Conservation (phyloP, 2,888 invertebrate genomes). For the Amphipoea lucens region DNA sequence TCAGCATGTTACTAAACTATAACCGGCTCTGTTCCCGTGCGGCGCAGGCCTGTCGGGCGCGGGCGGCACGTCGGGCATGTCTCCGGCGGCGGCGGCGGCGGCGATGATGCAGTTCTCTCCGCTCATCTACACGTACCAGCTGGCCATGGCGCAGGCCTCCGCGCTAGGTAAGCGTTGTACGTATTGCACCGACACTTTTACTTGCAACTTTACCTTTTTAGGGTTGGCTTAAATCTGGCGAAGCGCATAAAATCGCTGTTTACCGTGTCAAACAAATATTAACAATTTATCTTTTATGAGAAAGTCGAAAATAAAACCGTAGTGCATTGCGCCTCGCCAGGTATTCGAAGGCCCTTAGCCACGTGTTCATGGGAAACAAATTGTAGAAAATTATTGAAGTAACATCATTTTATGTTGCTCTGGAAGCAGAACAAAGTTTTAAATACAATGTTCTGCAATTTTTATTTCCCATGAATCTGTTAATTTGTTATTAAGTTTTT, state of each 20-base stretch:
- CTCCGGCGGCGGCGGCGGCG: constrained; percentile 93
- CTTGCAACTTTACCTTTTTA: constrained; percentile 1
- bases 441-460: background rate
- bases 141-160: constrained; percentile 95
- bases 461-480: background rate
- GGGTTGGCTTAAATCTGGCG: background rate
- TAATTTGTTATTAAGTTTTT: background rate
- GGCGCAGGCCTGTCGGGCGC: constrained; percentile 88
- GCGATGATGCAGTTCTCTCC: constrained; percentile 97
- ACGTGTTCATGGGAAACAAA: background rate
- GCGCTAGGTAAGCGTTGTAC: constrained; percentile 89
- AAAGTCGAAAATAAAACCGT: background rate
- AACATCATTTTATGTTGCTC: background rate
- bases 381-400: background rate
- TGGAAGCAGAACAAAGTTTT: background rate
- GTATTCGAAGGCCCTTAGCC: background rate
- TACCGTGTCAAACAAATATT: background rate
- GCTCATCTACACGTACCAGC: constrained; percentile 96
- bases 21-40: background rate
- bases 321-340: background rate
- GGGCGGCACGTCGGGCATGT: constrained; percentile 87
- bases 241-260: background rate
- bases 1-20: background rate
- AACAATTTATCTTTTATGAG: too few species aligned
- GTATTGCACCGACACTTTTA: constrained; percentile 68